Evolutionary conservation across 2,797 vertebrate species (phyloP).

Genomic region (Australoheros facetus): DNA sequence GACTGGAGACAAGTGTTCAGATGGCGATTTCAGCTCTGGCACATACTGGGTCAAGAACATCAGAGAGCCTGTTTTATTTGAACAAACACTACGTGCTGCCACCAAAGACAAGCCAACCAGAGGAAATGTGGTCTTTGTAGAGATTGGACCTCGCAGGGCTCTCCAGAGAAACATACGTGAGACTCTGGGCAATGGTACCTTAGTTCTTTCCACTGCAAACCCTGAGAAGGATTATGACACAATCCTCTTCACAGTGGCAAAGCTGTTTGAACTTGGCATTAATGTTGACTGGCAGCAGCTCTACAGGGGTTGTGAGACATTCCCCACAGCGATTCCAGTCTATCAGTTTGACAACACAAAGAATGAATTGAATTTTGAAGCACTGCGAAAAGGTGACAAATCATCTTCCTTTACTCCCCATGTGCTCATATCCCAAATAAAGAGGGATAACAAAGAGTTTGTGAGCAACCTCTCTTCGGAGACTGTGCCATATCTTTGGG

Average conservation of each 20-base stretch:
- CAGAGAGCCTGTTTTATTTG: slow-evolving; percentile 84
- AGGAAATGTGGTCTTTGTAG: slow-evolving; percentile 84
- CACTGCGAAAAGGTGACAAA: slow-evolving; percentile 70
- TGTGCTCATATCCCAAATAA: slow-evolving; percentile 65
- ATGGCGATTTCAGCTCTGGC: slow-evolving; percentile 81
- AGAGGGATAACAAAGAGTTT: slow-evolving; percentile 62
- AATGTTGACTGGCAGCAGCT: slow-evolving; percentile 78
- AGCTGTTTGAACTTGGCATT: slow-evolving; percentile 79
- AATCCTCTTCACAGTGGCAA: slow-evolving; percentile 70
- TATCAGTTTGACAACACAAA: slow-evolving; percentile 86
- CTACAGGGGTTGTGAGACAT: slow-evolving; percentile 77
- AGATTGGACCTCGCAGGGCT: slow-evolving; percentile 84
- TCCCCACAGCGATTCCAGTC: slow-evolving; percentile 76
- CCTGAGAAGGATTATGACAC: slow-evolving; percentile 78
- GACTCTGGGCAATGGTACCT: slow-evolving; percentile 76
- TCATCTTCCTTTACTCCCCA: slow-evolving; percentile 59
- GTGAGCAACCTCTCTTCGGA: slow-evolving; percentile 75
- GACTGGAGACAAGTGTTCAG: slow-evolving; percentile 73
- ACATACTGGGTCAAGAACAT: slow-evolving; percentile 87
- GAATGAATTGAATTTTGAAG: slow-evolving; percentile 75
- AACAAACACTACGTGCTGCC: slow-evolving; percentile 74
- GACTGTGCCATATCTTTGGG: slow-evolving; percentile 77
- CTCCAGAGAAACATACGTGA: slow-evolving; percentile 85
- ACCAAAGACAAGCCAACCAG: slow-evolving; percentile 45
- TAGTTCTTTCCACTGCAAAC: slow-evolving; percentile 80